Evolutionary conservation across 2,113 vertebrate species (phyloP), one percentile per base, ranked within the genome.

Genomic region (Athene noctua): DNA sequence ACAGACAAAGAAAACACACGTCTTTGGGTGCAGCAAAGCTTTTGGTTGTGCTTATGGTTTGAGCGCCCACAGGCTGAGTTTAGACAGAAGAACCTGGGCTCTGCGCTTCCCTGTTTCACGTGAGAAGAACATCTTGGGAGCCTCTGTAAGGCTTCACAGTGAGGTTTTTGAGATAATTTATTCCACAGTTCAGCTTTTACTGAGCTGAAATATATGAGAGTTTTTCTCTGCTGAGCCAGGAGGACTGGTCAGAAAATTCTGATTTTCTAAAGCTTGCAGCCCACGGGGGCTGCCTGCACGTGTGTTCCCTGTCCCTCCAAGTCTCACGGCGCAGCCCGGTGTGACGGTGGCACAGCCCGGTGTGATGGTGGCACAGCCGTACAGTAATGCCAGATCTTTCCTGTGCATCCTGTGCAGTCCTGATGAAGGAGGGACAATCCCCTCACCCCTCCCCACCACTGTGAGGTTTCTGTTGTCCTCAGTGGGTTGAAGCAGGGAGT

Each of bases 21-120:
- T 4, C 57, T 57, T 29, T 13, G 49, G 16, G 40, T 65, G n/a
- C 65, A 40, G 63, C 62, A 25, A 14, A 67, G 47, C 61, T 66
- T 58, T 29, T 6, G 23, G 7, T 27, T 78, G 34, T 2, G 5
- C 9, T 78, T 4, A 0, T 5, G 25, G 32, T 67, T 40, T 58
- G 70, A 15, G 42, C 20, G 25, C 42, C 46, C 19, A 1, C 0
- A 32, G 63, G 63, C 58, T 61, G 75, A 40, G 10, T 4, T 7
- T 30, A 36, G 66, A n/a, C 38, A 38, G n/a, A 34, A 36, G 68
- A 27, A 5, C 47, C 57, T 67, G 25, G 2, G 44, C 49, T 29
- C 61, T 57, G 32, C 1, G 2, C 6, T 26, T 46, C 16, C 13
- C 3, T 2, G 0, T 57, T 30, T 75, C 47, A 9, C 1, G 0